phyloP scores from a whole-genome alignment of 2,113 vertebrate genomes.

The Onychostoma macrolepis region DNA sequence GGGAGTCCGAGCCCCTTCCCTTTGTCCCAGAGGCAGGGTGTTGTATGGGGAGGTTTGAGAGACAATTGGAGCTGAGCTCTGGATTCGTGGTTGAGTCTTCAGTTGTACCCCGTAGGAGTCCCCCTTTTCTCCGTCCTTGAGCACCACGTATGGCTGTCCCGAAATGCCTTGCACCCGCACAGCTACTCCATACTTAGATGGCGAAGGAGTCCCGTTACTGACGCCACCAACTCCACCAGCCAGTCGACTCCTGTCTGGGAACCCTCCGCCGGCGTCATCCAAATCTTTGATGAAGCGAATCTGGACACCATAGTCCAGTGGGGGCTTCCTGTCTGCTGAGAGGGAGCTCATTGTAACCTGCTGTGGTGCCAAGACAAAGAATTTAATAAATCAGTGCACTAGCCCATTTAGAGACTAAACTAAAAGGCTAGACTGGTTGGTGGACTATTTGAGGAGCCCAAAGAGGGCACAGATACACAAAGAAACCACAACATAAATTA shows the following conservation, averaged over 20 bases:
- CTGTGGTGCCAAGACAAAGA: conserved; percentile 33
- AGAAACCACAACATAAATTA: background rate
- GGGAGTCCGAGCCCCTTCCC: conserved; percentile 71
- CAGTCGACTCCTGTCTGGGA: conserved; percentile 64
- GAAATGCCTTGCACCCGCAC: conserved; percentile 95
- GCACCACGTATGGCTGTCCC: conserved; percentile 92
- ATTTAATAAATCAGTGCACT: conserved; percentile 54
- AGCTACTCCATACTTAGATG: conserved; percentile 88
- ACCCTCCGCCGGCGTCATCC: conserved; percentile 72
- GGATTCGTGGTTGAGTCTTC: conserved; percentile 61
- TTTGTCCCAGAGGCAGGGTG: conserved; percentile 53
- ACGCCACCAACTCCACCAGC: conserved; percentile 54
- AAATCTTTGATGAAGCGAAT: conserved; percentile 95
- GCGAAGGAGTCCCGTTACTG: conserved; percentile 62
- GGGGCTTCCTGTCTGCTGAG: conserved; percentile 79
- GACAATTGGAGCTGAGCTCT: conserved; percentile 65
- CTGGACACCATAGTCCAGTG: conserved; percentile 90
- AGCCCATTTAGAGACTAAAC: conserved; percentile 1
- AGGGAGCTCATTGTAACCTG: conserved; percentile 72
- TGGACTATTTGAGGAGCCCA: background rate
- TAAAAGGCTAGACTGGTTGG: conserved; percentile 19
- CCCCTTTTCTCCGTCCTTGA: conserved; percentile 90
- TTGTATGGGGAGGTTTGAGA: conserved; percentile 70
- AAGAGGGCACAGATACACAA: background rate
- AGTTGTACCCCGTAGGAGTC: conserved; percentile 87